Evolutionary conservation across 1,140 invertebrate species (phyloP), one percentile per base, ranked within the genome.

Genomic region (Conus ventricosus): DNA sequence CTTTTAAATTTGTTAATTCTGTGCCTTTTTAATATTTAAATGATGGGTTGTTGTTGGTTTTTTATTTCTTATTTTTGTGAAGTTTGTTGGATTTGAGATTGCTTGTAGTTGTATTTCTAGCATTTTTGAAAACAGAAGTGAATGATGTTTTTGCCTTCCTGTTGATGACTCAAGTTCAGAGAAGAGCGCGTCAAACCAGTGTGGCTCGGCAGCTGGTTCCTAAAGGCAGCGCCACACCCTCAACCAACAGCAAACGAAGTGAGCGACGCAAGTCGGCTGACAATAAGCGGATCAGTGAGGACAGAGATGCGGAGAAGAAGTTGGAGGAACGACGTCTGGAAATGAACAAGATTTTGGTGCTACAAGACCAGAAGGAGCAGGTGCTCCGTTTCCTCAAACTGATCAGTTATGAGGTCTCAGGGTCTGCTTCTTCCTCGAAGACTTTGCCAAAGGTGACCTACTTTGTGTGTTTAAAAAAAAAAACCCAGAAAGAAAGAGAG

Each of bases 311-410:
- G 55, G 60, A 84, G 20, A 88, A 91, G 55, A 78, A 83, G 82
- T 55, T 88, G 17, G 90, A 91, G 75, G 80, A 89, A 5, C 76
- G 89, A 39, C 84, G 87, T 23, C 78, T 89, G 84, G 90, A 91
- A 89, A 92, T 92, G n/a, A 78, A 89, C 17, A 89, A 87, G 55
- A 92, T 93, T 54, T 84, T 93, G 25, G 88, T 90, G 5, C 17
- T 93, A 25, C 89, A 91, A 76, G 92, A 93, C 82, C 90, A 90
- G 10, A 67, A 89, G n/a, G 91, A 93, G 80, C 91, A 92, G 87
- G 84, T 88, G 15, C 53, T 88, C 13, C 80, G 90, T 55, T 91
- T 93, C 60, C 80, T 92, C 39, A 90, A 57, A 25, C 17, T 71
- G 17, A 76, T 60, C 54, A 20, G 63, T 76, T 7, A 51, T 23